phyloP scores from a whole-genome alignment of 2,888 invertebrate species.

The Drosophila merina region DNA sequence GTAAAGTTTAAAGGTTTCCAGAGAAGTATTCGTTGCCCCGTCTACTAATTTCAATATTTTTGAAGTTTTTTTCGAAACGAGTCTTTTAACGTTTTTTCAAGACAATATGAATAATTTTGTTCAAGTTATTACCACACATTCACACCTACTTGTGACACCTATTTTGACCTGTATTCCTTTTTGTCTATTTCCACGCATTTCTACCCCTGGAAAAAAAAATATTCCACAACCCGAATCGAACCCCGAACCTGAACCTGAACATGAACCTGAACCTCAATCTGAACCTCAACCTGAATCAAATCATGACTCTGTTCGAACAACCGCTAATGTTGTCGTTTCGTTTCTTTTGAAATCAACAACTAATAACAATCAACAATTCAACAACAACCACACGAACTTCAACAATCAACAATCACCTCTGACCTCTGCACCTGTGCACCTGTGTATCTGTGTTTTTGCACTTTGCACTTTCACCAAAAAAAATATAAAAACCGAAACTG shows the following conservation, averaged over 20 bases:
- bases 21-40: constrained; percentile 17
- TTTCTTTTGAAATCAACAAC: constrained; percentile 56
- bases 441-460: constrained; percentile 29
- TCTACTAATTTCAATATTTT: constrained; percentile 7
- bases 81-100: constrained; percentile 5
- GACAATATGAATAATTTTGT: constrained; percentile 17
- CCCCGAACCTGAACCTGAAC: constrained; percentile 18
- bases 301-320: constrained; percentile 36
- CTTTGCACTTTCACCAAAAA: constrained; percentile 31
- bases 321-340: constrained; percentile 70
- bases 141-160: constrained; percentile 51
- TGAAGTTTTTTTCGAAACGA: constrained; percentile 1
- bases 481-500: constrained; percentile 7
- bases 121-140: constrained; percentile 4
- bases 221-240: not conserved
- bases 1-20: constrained; percentile 7
- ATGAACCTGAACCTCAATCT: constrained; percentile 12
- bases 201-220: constrained; percentile 21
- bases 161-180: constrained; percentile 71
- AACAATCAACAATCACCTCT: constrained; percentile 45
- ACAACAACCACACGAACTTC: constrained; percentile 45
- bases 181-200: constrained; percentile 52
- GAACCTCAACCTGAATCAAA: constrained; percentile 7
- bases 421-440: constrained; percentile 39
- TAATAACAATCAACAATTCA: constrained; percentile 50